Base-by-base conservation (phyloP, 1,140 invertebrate species). In the Nylanderia fulva region DNA sequence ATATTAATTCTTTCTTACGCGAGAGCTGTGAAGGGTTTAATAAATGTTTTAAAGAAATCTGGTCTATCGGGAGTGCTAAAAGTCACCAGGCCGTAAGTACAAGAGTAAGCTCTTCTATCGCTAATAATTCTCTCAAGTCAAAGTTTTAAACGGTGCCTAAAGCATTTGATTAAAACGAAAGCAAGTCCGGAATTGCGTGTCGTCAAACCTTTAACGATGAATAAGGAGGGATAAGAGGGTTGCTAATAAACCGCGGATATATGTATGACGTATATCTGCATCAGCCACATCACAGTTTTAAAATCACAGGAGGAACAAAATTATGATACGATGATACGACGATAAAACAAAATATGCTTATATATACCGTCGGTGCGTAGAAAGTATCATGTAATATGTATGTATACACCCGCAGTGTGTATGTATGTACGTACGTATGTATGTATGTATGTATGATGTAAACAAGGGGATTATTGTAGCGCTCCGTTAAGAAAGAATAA, bases 161-260 rank as follows among this genome's bases (percentile, higher is more conserved):
- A 76, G 79, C 80, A 33, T 74, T 89, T 71, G 79, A 86, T 80
- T 79, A 84, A 88, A 58, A 76, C 84, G 60, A 84, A 90, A 86
- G 87, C 82, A 87, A 85, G 90, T 88, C 88, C 90, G 77, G 90
- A 91, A 91, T 91, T 89, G 88, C 91, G 87, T 88, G 89, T 89
- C 85, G 85, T 85, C 74, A 83, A 86, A 52, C 58, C 82, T 76
- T 83, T 69, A n/a, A n/a, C n/a, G 54, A 77, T 21, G 79, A 68
- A 58, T 4, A 72, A 77, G 21, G 13, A 33, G 13, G 54, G 36
- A 33, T 54, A 66, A 45, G 66, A 63, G 69, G 60, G 56, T 63
- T 52, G 60, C 75, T 64, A 27, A 66, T 86, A 48, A n/a, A 54
- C 48, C 60, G 75, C 39, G 45, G 52, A 82, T 45, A 42, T 39